These are phyloP conservation scores for Cerceris ruficornis DNA, from an alignment of 2,888 invertebrate species.

Conservation along the genomic window DNA sequence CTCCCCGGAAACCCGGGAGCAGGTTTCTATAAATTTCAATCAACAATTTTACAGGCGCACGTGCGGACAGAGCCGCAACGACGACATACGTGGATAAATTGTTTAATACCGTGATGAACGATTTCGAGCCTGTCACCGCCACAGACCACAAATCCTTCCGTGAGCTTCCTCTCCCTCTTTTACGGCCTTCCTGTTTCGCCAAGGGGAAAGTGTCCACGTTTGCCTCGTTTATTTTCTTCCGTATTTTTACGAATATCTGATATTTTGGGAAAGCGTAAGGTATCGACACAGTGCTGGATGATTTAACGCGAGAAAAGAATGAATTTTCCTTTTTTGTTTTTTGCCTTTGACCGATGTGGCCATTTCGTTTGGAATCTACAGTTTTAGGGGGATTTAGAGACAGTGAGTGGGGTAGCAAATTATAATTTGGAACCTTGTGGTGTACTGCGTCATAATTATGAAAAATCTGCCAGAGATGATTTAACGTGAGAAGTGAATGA, in stretches of 20 bases:
- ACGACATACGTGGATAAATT: conserved; percentile 63
- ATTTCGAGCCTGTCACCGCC: conserved; percentile 63
- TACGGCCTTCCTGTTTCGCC: background rate
- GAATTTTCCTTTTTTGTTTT: background rate
- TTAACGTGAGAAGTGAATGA: no score
- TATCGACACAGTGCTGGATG: background rate
- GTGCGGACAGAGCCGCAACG: conserved; percentile 13
- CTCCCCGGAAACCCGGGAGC: background rate
- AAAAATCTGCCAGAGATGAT: no score
- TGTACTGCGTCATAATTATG: no score
- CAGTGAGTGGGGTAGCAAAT: no score
- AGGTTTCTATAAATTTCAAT: conserved; percentile 57
- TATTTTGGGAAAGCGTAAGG: background rate
- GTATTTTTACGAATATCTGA: background rate
- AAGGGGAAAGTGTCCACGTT: no score
- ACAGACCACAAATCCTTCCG: conserved; percentile 68
- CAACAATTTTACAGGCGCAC: conserved; percentile 37
- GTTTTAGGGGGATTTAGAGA: no score
- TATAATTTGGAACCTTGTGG: no score
- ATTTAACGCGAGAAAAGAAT: background rate
- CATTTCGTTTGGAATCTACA: no score
- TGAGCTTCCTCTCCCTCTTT: conserved; percentile 56
- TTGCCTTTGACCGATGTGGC: no score
- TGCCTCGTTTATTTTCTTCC: background rate
- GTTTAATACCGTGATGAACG: conserved; percentile 72